Conservation (phyloP, 2,113 vertebrate genomes). For the Apeltes quadracus region DNA sequence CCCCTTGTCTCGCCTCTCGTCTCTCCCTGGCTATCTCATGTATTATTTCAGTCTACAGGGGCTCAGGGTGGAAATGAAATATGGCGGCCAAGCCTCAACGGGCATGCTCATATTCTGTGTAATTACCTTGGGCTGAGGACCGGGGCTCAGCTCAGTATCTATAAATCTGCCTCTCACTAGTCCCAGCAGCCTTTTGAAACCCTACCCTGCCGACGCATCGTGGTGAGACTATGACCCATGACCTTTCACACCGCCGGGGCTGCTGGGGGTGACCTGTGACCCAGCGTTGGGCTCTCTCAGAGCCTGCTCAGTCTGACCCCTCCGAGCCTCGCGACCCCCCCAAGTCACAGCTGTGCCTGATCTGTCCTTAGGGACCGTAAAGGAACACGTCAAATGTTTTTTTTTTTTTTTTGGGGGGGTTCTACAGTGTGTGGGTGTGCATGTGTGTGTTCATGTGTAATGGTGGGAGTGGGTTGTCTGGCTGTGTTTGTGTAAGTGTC, state of each 20-base stretch:
- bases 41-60: conserved; percentile 82
- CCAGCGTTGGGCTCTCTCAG: conserved; percentile 74
- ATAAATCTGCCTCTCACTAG: conserved; percentile 80
- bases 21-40: conserved; percentile 78
- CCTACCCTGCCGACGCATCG: conserved; percentile 73
- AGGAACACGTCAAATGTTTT: conserved; percentile 71
- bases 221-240: conserved; percentile 85
- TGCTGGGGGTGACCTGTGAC: conserved; percentile 83
- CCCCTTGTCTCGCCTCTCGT: conserved; percentile 66
- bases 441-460: conserved; percentile 31
- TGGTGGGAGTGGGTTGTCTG: conserved; percentile 18
- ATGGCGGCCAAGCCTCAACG: conserved; percentile 79
- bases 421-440: conserved; percentile 43
- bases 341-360: conserved; percentile 84
- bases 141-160: conserved; percentile 74
- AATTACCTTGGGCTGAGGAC: conserved; percentile 78
- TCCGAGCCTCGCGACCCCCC: conserved; percentile 76
- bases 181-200: conserved; percentile 79
- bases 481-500: conserved; percentile 46
- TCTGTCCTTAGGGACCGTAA: conserved; percentile 81
- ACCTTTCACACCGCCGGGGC: conserved; percentile 85
- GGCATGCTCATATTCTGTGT: conserved; percentile 83
- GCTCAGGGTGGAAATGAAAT: conserved; percentile 82
- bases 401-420: conserved; percentile 39
- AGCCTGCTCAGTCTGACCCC: conserved; percentile 82